phyloP scores from a whole-genome alignment of 1,140 invertebrate species.

The Adoxophyes honmai region DNA sequence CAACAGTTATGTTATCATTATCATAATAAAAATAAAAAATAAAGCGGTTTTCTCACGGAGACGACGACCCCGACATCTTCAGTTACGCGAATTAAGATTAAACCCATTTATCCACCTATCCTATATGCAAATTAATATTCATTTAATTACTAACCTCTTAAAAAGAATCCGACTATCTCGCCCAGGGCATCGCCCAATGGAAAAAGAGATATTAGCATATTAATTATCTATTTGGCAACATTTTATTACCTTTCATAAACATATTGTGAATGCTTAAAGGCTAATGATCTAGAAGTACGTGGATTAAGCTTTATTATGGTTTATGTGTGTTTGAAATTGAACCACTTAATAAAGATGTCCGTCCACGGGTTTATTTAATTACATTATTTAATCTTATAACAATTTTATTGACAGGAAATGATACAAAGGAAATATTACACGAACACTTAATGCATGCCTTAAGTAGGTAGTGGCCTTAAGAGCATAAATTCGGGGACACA shows the following conservation, averaged over 20 bases:
- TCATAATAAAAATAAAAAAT: slow-evolving; percentile 20
- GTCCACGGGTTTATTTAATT: too few species aligned
- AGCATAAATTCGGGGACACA: too few species aligned
- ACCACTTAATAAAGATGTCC: too few species aligned
- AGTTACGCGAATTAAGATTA: slow-evolving; percentile 33
- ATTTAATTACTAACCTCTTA: slow-evolving; percentile 47
- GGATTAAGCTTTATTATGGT: too few species aligned
- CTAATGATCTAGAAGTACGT: too few species aligned
- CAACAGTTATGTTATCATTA: background rate
- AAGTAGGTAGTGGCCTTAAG: too few species aligned
- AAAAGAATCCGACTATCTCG: slow-evolving; percentile 27
- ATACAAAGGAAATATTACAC: too few species aligned
- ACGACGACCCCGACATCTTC: slow-evolving; percentile 39
- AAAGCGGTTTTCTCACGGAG: slow-evolving; percentile 40
- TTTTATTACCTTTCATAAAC: slow-evolving; percentile 17
- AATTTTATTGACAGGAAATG: too few species aligned
- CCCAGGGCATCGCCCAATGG: slow-evolving; percentile 20
- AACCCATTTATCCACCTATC: slow-evolving; percentile 28
- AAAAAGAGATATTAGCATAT: slow-evolving; percentile 37
- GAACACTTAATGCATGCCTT: too few species aligned
- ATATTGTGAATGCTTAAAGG: background rate
- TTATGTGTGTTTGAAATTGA: too few species aligned
- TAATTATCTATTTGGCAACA: slow-evolving; percentile 29
- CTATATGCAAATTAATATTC: slow-evolving; percentile 53
- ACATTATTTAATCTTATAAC: too few species aligned